Evolutionary conservation across 2,888 invertebrate species (phyloP).

Genomic region (Electrophaes corylata): DNA sequence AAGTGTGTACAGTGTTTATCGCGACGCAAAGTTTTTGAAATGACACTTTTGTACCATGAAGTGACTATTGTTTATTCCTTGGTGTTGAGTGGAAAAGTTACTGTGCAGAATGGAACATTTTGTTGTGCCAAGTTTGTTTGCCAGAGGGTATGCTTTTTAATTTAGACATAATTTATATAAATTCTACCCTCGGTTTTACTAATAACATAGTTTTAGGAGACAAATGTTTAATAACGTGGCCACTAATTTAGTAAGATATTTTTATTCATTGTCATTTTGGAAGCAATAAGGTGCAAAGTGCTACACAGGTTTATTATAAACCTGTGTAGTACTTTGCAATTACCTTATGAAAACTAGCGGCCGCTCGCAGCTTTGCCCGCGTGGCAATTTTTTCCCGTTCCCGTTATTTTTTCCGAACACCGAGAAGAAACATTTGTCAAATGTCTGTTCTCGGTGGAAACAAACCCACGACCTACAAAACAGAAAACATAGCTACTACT

Average conservation of each 20-base stretch:
- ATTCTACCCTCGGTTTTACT: neutral
- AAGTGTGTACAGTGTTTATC: neutral
- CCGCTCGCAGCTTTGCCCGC: too few relatives aligned
- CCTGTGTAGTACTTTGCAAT: too few relatives aligned
- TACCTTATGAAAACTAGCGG: too few relatives aligned
- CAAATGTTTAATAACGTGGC: neutral
- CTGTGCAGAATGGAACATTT: conserved; percentile 51
- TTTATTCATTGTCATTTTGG: too few relatives aligned
- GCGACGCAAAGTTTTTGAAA: neutral
- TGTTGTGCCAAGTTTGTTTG: conserved; percentile 36
- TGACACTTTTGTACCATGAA: neutral
- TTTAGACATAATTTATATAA: conserved; percentile 35
- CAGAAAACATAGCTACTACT: too few relatives aligned
- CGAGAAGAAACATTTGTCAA: too few relatives aligned
- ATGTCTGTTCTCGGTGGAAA: too few relatives aligned
- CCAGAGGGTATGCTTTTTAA: conserved; percentile 32
- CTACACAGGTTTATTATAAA: neutral
- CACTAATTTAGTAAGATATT: neutral
- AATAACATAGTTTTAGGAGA: neutral
- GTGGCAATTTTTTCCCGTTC: too few relatives aligned
- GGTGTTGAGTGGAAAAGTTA: conserved; percentile 23
- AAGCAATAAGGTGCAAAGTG: too few relatives aligned
- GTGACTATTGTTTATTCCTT: conserved; percentile 38
- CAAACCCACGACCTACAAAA: too few relatives aligned
- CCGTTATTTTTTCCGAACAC: too few relatives aligned